Conservation (phyloP, 2,888 invertebrate species). For the Hipparchia sbordonii region DNA sequence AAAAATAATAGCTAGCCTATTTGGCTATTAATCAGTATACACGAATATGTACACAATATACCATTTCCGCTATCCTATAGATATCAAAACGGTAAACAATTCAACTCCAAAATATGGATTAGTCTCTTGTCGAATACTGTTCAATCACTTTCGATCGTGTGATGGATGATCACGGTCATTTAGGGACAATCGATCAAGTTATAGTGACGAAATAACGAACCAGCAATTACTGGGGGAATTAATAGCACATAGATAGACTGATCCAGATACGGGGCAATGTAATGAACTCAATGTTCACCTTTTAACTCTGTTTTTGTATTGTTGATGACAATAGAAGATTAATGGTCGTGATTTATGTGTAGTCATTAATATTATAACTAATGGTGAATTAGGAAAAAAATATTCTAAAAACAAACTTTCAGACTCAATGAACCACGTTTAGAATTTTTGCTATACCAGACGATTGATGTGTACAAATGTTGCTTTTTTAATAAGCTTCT, state of each 20-base stretch:
- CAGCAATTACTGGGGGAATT: constrained; percentile 24
- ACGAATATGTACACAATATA: neutral
- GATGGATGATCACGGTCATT: constrained; percentile 39
- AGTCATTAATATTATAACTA: neutral
- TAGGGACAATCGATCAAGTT: constrained; percentile 39
- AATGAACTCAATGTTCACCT: constrained; percentile 7
- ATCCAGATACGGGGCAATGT: neutral
- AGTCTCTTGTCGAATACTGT: constrained; percentile 25
- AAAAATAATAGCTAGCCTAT: too few relatives aligned
- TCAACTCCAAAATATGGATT: constrained; percentile 19
- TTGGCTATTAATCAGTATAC: neutral
- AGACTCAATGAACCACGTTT: too few relatives aligned
- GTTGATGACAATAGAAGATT: constrained; percentile 3
- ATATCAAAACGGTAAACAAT: constrained; percentile 7
- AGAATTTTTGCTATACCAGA: too few relatives aligned
- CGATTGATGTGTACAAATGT: too few relatives aligned
- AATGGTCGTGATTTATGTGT: constrained; percentile 2
- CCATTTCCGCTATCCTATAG: neutral
- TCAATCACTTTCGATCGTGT: constrained; percentile 38
- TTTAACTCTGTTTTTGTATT: constrained; percentile 6
- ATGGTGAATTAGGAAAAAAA: too few relatives aligned
- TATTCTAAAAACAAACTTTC: too few relatives aligned
- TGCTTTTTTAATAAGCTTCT: too few relatives aligned
- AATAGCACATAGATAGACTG: constrained; percentile 1
- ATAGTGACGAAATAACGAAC: constrained; percentile 30